A percentile compares a stretch with the other conserved stretches of the same genome.
phyloP scores from a whole-genome alignment of 2,113 vertebrate species.

The Loxodonta africana region DNA sequence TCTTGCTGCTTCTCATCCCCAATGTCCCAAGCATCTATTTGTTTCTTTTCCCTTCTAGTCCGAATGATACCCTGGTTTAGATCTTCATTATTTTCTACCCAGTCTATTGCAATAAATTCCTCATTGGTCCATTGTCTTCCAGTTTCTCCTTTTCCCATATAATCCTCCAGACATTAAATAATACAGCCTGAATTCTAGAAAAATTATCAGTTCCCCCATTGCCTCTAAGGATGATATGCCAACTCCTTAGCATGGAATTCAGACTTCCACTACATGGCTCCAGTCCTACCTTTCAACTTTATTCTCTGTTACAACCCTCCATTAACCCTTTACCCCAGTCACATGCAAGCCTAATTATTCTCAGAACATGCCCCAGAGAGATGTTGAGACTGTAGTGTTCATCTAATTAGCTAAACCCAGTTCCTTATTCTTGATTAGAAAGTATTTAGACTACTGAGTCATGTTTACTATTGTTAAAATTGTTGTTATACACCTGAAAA shows the following conservation, averaged over 20 bases:
- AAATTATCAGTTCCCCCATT: not conserved
- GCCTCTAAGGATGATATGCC: not conserved
- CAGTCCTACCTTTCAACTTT: constrained; percentile 21
- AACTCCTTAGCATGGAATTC: not conserved
- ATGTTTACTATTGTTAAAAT: not conserved
- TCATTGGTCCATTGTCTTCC: not conserved
- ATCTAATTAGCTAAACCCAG: not conserved
- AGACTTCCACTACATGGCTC: not conserved
- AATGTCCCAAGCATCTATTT: not conserved
- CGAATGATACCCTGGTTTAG: not conserved
- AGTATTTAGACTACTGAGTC: not conserved
- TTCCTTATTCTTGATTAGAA: not conserved
- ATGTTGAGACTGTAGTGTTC: not conserved
- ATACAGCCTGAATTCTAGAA: constrained; percentile 24
- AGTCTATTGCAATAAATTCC: not conserved
- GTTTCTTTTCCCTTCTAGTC: not conserved
- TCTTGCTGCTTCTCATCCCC: constrained; percentile 31
- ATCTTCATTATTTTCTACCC: constrained; percentile 46
- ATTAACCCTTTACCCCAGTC: not conserved
- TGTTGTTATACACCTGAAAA: not conserved
- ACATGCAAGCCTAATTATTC: not conserved
- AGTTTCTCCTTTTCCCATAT: not conserved
- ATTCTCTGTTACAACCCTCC: not conserved
- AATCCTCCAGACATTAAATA: not conserved
- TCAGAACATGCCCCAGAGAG: not conserved